These are phyloP conservation scores for Hydropotes inermis DNA, from an alignment of 2,113 vertebrate species.

Conservation along the genomic window DNA sequence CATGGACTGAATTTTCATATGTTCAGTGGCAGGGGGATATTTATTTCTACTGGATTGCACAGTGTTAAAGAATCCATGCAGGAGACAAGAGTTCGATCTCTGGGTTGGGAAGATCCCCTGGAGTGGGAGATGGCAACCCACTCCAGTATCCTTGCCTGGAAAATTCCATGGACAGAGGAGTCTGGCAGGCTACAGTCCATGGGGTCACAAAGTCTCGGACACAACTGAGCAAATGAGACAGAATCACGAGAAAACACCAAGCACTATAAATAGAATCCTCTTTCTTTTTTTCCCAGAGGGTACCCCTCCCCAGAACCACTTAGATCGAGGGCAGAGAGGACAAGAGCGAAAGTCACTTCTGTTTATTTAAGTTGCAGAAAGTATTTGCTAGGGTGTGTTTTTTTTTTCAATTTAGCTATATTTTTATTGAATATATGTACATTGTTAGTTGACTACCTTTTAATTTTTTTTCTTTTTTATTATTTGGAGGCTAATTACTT, in stretches of 20 bases:
- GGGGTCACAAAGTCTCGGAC: background rate
- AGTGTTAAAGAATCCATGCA: background rate
- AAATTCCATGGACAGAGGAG: background rate
- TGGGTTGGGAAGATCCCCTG: background rate
- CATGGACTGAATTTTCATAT: background rate
- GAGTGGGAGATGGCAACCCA: background rate
- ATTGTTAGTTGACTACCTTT: too few species aligned
- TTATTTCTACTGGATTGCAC: background rate
- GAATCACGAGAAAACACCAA: background rate
- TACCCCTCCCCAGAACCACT: fast-evolving
- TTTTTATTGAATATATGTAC: too few species aligned
- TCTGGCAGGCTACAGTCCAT: background rate
- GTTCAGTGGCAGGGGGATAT: background rate
- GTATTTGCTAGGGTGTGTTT: background rate
- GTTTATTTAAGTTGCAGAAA: background rate
- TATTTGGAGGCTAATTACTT: too few species aligned
- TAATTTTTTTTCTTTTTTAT: too few species aligned
- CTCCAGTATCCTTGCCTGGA: background rate
- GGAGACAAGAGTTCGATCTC: background rate
- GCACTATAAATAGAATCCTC: background rate
- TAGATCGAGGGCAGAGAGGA: background rate
- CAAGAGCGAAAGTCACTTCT: background rate
- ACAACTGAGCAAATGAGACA: background rate
- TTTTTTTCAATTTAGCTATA: too few species aligned
- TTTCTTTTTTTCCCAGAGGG: background rate